Evolutionary conservation across 2,113 vertebrate species (phyloP).

Genomic region (Sceloporus tristichus): DNA sequence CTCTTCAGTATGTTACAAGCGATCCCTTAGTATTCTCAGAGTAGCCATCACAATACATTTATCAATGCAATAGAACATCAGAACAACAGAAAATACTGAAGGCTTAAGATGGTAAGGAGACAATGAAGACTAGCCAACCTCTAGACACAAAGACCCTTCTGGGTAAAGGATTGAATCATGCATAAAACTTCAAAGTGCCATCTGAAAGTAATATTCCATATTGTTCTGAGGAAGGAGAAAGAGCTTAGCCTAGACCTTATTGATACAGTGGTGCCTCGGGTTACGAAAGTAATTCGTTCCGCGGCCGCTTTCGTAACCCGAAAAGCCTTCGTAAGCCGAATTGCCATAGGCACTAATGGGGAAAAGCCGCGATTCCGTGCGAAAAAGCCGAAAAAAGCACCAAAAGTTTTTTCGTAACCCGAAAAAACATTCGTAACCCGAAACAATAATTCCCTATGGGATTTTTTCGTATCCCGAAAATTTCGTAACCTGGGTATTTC

Average conservation of each 20-base stretch:
- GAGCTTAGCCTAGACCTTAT: not conserved
- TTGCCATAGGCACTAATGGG: too few species aligned
- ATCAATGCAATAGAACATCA: not conserved
- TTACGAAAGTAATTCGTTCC: too few species aligned
- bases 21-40: not conserved
- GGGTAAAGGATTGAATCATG: not conserved
- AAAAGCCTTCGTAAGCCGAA: too few species aligned
- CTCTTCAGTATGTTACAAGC: not conserved
- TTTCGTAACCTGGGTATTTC: too few species aligned
- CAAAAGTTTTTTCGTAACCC: too few species aligned
- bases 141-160: not conserved
- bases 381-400: too few species aligned
- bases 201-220: constrained; percentile 1
- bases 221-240: not conserved
- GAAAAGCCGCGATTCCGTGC: too few species aligned
- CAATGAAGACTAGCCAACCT: not conserved
- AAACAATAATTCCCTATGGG: too few species aligned
- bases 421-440: too few species aligned
- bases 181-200: not conserved
- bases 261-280: too few species aligned
- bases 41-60: not conserved
- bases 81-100: not conserved
- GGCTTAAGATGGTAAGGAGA: not conserved
- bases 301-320: too few species aligned
- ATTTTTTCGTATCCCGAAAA: too few species aligned